A percentile compares a stretch with the other conserved stretches of the same genome.
These are phyloP conservation scores for Platichthys stellatus DNA, from an alignment of 2,113 vertebrate genomes.

Conservation along the genomic window DNA sequence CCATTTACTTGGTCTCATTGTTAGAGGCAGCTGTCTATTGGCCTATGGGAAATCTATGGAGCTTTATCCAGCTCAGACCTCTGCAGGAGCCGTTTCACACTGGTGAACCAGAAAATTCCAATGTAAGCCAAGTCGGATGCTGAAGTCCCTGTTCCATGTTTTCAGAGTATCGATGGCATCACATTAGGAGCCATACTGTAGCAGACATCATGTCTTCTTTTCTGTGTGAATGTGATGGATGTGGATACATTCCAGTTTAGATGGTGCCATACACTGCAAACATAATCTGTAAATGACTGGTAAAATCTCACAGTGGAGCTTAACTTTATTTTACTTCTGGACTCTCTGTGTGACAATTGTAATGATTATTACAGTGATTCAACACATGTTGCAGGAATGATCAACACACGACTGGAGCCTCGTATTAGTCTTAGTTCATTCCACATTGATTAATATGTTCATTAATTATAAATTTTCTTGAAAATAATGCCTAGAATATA, in stretches of 20 bases:
- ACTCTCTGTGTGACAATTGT: background rate
- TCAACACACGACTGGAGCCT: background rate
- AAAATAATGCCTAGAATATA: no score
- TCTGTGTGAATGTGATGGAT: no score
- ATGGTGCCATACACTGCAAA: background rate
- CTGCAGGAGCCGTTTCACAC: constrained; percentile 74
- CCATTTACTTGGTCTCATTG: constrained; percentile 61
- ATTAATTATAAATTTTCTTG: no score
- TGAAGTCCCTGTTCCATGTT: constrained; percentile 26
- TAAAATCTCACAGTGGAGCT: no score
- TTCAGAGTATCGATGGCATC: constrained; percentile 39
- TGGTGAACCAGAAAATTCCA: constrained; percentile 72
- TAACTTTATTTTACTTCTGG: no score
- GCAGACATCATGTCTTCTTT: background rate
- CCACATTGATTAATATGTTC: no score
- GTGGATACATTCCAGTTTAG: no score
- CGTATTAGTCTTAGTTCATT: background rate
- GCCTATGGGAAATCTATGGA: constrained; percentile 75
- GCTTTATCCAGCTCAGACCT: constrained; percentile 56
- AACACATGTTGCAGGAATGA: background rate
- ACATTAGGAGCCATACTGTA: background rate
- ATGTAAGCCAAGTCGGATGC: constrained; percentile 34
- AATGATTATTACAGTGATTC: no score
- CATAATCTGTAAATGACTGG: background rate
- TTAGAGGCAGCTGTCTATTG: constrained; percentile 64